Evolutionary conservation across 2,113 vertebrate species (phyloP).

Genomic region (Myotis yumanensis): DNA sequence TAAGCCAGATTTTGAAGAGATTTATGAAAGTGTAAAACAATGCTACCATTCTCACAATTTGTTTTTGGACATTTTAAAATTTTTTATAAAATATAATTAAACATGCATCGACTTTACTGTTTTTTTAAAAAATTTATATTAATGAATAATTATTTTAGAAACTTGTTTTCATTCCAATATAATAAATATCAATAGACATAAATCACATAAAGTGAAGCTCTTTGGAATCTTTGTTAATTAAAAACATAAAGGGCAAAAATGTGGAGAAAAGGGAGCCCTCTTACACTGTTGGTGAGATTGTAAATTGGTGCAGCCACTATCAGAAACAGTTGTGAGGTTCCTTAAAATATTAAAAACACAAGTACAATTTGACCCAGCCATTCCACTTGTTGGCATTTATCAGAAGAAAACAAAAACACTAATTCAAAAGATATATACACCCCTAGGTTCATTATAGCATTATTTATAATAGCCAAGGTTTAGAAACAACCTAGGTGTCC

Average conservation of each 20-base stretch:
- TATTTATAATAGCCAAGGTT: neutral
- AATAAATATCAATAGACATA: slow-evolving; percentile 11
- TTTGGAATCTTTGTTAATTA: neutral
- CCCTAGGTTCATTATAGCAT: neutral
- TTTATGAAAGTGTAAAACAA: slow-evolving; percentile 20
- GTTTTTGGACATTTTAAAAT: neutral
- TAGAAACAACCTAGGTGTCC: neutral
- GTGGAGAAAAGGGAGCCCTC: neutral
- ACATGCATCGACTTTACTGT: neutral
- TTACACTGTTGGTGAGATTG: neutral
- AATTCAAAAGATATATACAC: neutral
- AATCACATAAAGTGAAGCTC: neutral
- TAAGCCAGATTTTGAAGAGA: slow-evolving; percentile 24
- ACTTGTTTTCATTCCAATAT: neutral
- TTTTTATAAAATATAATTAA: neutral
- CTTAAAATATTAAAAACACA: neutral
- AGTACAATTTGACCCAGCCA: neutral
- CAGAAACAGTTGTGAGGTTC: neutral
- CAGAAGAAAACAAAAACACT: neutral
- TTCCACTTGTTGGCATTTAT: neutral
- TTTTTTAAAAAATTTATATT: neutral
- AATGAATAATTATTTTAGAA: slow-evolving; percentile 6
- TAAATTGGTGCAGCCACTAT: neutral
- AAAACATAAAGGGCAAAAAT: neutral
- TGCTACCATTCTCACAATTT: neutral